Evolutionary conservation across 2,797 vertebrate species (phyloP).

Genomic region (Melanotaenia maccullochi): DNA sequence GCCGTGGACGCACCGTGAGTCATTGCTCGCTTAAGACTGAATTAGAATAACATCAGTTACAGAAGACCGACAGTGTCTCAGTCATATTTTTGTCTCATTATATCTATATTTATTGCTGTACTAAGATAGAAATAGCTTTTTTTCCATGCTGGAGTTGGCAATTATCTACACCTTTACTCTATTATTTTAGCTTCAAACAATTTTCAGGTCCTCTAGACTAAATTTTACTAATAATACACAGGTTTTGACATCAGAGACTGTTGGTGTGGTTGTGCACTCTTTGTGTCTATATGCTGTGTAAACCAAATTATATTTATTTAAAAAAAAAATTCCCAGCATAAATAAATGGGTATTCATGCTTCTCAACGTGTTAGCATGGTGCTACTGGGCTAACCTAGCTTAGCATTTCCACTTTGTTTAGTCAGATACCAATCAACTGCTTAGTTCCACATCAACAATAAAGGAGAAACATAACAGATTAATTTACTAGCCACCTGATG

Average conservation of each 20-base stretch:
- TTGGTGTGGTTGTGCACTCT: background rate
- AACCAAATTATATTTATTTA: background rate
- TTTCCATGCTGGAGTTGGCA: background rate
- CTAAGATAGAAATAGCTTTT: background rate
- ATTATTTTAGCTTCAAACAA: background rate
- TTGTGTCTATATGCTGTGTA: background rate
- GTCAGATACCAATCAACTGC: background rate
- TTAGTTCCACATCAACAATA: background rate
- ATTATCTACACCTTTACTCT: background rate
- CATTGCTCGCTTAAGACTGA: background rate
- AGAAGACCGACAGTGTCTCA: background rate
- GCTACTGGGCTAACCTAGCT: background rate
- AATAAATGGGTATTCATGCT: background rate
- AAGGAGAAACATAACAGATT: background rate
- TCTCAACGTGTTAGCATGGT: background rate
- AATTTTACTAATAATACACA: background rate
- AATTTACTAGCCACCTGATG: background rate
- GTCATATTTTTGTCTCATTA: background rate
- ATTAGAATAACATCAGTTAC: background rate
- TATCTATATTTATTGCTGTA: background rate
- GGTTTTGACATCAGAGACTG: background rate
- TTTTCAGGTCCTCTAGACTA: background rate
- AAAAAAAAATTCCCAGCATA: background rate
- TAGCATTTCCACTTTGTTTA: background rate
- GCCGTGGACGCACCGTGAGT: constrained; percentile 19